These are phyloP conservation scores for Nasonia giraulti DNA, from an alignment of 1,140 invertebrate species.

Conservation along the genomic window DNA sequence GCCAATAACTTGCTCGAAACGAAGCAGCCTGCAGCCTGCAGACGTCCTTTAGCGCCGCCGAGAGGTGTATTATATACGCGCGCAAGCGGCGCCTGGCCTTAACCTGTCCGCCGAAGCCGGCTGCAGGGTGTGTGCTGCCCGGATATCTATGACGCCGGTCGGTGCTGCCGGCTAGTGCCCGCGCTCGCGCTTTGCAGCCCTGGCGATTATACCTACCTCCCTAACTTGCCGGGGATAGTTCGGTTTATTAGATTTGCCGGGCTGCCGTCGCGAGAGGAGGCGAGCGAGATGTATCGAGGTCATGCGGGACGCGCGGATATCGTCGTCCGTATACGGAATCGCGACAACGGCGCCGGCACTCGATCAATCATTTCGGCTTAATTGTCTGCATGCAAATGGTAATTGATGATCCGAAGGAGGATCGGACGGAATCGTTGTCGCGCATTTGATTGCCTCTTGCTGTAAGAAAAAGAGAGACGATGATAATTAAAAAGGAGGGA, in stretches of 20 bases:
- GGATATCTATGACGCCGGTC: neutral
- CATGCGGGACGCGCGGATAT: neutral
- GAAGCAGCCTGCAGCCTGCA: neutral
- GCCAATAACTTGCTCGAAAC: conserved; percentile 70
- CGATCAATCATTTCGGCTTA: conserved; percentile 39
- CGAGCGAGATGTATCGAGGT: neutral
- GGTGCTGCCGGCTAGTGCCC: neutral
- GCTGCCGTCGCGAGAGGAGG: neutral
- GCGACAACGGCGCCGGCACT: neutral
- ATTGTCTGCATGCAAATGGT: conserved; percentile 28
- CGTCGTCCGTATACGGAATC: neutral
- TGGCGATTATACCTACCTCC: neutral
- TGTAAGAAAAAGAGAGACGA: neutral
- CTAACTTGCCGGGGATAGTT: neutral
- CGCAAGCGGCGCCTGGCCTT: neutral
- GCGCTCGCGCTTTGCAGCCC: neutral
- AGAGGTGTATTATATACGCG: conserved; percentile 7
- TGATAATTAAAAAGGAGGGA: neutral
- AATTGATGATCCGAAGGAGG: conserved; percentile 12
- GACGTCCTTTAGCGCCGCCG: conserved; percentile 20
- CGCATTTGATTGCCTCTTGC: neutral
- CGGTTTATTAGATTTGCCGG: conserved; percentile 26
- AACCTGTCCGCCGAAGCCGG: neutral
- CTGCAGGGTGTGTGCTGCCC: neutral
- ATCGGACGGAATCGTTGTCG: neutral